phyloP scores from a whole-genome alignment of 2,797 vertebrate species.

The Pteropus rufus region DNA sequence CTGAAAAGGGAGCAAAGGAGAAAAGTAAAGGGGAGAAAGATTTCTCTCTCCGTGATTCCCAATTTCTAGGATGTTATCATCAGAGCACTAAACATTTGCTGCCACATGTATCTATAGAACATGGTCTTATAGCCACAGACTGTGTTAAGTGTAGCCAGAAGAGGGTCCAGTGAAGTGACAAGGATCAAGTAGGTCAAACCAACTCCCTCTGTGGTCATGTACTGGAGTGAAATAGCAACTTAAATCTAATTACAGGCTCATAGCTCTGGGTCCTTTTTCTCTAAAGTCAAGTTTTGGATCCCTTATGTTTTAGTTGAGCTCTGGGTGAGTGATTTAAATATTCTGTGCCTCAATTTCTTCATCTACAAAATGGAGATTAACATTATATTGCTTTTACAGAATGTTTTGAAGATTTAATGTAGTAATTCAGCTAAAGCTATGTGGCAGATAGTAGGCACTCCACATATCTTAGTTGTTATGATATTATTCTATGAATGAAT shows the following conservation, averaged over 20 bases:
- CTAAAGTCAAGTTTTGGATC: not conserved
- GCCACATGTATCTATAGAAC: accelerated
- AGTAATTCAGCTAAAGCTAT: not conserved
- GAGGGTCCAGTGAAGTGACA: not conserved
- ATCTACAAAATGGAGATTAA: not conserved
- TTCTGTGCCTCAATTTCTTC: not conserved
- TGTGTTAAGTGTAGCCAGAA: not conserved
- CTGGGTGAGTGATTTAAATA: not conserved
- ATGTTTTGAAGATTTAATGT: not conserved
- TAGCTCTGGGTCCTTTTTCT: not conserved
- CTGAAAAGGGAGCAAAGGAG: not conserved
- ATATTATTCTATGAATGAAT: not conserved
- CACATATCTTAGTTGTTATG: not conserved
- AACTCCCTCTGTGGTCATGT: not conserved
- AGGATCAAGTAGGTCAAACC: not conserved
- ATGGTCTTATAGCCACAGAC: not conserved
- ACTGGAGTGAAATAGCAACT: not conserved
- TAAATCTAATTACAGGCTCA: not conserved
- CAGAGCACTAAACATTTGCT: not conserved
- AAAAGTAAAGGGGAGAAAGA: not conserved
- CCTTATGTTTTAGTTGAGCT: not conserved
- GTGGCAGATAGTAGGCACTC: not conserved
- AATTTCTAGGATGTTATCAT: not conserved
- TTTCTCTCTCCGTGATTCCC: not conserved
- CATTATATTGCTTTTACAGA: not conserved